Evolutionary conservation across 1,140 invertebrate species (phyloP).

Genomic region (Pteromalus puparum): DNA sequence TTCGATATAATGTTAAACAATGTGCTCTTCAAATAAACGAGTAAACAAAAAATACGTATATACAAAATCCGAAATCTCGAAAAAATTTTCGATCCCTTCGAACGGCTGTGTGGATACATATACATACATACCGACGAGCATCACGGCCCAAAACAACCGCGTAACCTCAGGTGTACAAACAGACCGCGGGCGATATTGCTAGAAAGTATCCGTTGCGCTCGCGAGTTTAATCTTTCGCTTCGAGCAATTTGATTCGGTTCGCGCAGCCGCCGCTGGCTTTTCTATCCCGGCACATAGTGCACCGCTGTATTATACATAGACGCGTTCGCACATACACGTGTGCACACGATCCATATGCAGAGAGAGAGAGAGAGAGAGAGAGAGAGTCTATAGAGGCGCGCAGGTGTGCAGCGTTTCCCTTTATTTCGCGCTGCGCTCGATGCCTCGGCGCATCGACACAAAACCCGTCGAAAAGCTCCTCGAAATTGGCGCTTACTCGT

Average conservation of each 20-base stretch:
- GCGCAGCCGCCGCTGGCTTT: not conserved
- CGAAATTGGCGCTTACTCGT: conserved; percentile 6
- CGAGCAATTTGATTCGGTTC: conserved; percentile 60
- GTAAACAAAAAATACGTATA: not conserved
- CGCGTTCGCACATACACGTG: not conserved
- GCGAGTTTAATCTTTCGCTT: conserved; percentile 71
- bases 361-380: no score
- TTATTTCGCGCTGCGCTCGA: conserved; percentile 38
- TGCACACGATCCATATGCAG: not conserved
- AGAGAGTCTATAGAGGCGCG: not conserved
- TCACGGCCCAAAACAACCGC: not conserved
- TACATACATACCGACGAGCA: not conserved
- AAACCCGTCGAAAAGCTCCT: conserved; percentile 40
- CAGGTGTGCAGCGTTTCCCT: conserved; percentile 27
- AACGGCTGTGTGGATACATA: not conserved
- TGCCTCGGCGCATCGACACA: not conserved
- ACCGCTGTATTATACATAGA: conserved; percentile 4
- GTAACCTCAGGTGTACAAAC: conserved; percentile 72
- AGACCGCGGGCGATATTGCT: conserved; percentile 68
- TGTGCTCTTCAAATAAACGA: not conserved
- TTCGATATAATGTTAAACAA: not conserved
- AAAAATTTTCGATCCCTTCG: not conserved
- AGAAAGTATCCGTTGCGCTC: conserved; percentile 61
- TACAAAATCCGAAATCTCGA: not conserved
- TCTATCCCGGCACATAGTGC: not conserved